Evolutionary conservation across 2,888 invertebrate genomes (phyloP).

Genomic region (Campoplex nolae): DNA sequence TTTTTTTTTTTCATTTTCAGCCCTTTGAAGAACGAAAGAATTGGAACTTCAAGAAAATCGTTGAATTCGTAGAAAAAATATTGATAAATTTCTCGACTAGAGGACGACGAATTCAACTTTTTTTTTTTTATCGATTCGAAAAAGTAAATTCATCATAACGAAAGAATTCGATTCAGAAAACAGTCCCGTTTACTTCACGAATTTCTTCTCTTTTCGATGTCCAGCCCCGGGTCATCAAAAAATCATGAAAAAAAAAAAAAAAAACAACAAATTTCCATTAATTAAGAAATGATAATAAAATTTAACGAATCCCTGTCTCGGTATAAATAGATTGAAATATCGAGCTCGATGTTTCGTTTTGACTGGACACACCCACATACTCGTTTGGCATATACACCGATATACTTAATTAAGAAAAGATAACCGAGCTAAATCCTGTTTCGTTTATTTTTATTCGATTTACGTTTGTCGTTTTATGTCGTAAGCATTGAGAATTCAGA

Average conservation of each 20-base stretch:
- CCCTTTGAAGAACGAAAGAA: too few relatives aligned
- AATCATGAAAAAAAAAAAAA: neutral
- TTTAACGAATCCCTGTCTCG: neutral
- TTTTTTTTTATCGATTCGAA: too few relatives aligned
- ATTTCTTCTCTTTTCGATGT: neutral
- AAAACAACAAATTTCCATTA: neutral
- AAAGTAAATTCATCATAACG: too few relatives aligned
- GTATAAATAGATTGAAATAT: slow-evolving; percentile 22
- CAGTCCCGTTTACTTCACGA: too few relatives aligned
- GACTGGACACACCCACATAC: slow-evolving; percentile 35
- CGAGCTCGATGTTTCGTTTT: slow-evolving; percentile 45
- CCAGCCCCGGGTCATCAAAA: too few relatives aligned
- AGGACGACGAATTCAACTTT: too few relatives aligned
- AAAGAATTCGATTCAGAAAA: too few relatives aligned
- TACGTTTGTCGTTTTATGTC: neutral
- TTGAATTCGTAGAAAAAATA: too few relatives aligned
- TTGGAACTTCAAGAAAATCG: too few relatives aligned
- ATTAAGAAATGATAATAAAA: neutral
- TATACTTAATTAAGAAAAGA: slow-evolving; percentile 57
- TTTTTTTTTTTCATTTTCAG: too few relatives aligned
- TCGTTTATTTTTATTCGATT: neutral
- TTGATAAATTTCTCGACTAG: too few relatives aligned
- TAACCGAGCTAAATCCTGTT: neutral
- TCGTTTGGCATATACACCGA: slow-evolving; percentile 31
- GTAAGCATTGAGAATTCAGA: neutral